Conservation (phyloP, 2,113 vertebrate genomes). For the Zapornia atra region DNA sequence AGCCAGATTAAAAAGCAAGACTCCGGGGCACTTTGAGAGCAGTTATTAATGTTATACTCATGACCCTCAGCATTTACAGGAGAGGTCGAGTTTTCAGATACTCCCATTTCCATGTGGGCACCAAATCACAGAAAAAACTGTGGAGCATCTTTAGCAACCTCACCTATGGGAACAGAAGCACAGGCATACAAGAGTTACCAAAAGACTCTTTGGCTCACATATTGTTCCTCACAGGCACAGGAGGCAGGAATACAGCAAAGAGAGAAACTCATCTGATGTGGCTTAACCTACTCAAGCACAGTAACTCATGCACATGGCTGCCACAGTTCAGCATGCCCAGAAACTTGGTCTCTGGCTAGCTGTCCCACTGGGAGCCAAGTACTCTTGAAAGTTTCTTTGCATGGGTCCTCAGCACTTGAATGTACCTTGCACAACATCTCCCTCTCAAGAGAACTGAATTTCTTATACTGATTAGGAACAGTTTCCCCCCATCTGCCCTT, state of each 20-base stretch:
- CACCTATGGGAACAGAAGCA: neutral
- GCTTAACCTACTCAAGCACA: neutral
- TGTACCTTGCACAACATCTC: accelerated
- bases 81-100: neutral
- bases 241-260: neutral
- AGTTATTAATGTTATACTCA: neutral
- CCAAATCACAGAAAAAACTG: neutral
- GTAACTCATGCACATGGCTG: accelerated
- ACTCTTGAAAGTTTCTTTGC: neutral
- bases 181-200: neutral
- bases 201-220: neutral
- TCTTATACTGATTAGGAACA: neutral
- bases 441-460: neutral
- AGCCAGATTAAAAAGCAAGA: neutral
- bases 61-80: neutral
- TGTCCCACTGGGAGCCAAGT: neutral
- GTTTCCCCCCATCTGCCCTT: neutral
- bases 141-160: neutral
- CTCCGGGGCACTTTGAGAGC: neutral
- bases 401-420: neutral
- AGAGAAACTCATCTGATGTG: neutral
- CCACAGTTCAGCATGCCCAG: neutral
- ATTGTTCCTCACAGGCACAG: neutral
- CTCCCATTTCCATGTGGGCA: neutral
- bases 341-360: neutral